Evolutionary conservation across 2,113 vertebrate genomes (phyloP).

Genomic region (Hemiprocne comata): DNA sequence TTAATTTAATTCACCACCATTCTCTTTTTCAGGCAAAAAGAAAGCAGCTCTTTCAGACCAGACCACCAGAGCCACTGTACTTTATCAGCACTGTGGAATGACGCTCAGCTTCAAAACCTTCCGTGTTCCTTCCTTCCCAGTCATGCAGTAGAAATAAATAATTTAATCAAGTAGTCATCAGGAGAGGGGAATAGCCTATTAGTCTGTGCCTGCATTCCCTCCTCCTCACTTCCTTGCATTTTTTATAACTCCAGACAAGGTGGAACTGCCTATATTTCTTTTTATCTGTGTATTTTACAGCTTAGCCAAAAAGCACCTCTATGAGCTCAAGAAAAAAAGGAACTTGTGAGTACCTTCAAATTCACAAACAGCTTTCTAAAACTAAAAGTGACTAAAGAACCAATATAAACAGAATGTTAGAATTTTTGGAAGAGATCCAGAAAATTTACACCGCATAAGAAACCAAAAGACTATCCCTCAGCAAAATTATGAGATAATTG

Average conservation of each 20-base stretch:
- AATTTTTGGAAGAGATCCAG: not conserved
- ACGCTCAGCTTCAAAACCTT: constrained; percentile 14
- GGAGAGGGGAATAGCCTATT: constrained; percentile 42
- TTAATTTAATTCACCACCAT: not conserved
- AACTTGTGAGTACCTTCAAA: not conserved
- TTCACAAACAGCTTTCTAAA: not conserved
- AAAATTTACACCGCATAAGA: not conserved
- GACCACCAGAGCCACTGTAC: not conserved
- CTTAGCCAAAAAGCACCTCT: not conserved
- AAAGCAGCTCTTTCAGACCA: constrained; percentile 18
- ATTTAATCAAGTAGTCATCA: constrained; percentile 65
- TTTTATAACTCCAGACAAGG: not conserved
- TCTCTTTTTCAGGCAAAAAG: not conserved
- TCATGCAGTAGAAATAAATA: constrained; percentile 55
- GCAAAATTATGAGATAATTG: not conserved
- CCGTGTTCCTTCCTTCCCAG: not conserved
- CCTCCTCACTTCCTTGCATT: not conserved
- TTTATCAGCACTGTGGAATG: not conserved
- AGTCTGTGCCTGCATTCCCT: constrained; percentile 45
- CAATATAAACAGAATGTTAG: not conserved
- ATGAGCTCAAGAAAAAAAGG: not conserved
- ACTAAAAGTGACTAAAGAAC: not conserved
- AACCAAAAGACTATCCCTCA: not conserved
- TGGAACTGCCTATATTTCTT: not conserved
- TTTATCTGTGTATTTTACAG: not conserved